phyloP scores from a whole-genome alignment of 2,797 vertebrate genomes.

The Hemitrygon akajei region DNA sequence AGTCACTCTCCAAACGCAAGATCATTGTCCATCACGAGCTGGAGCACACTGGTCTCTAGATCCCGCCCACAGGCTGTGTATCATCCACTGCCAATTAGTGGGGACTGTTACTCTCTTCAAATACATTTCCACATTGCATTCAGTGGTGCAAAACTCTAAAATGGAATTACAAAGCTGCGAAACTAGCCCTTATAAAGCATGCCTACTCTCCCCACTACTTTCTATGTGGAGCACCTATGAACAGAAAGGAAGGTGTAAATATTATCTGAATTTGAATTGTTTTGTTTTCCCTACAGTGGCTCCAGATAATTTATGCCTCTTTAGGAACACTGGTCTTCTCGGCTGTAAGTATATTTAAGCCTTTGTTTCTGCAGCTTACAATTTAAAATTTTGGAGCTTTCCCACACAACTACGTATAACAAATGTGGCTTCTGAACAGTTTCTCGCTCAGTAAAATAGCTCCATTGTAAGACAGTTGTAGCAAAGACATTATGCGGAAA shows the following conservation, averaged over 20 bases:
- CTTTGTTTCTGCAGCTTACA: not conserved
- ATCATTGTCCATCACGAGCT: not conserved
- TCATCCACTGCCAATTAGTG: not conserved
- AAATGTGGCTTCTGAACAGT: not conserved
- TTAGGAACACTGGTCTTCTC: conserved; percentile 69
- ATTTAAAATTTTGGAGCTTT: not conserved
- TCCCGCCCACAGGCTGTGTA: no score
- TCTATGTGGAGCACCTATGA: not conserved
- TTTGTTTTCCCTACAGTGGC: conserved; percentile 53
- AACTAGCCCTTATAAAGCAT: not conserved
- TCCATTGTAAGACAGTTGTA: not conserved
- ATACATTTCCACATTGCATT: not conserved
- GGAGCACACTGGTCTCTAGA: not conserved
- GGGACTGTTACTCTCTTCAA: not conserved
- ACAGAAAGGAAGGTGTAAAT: not conserved
- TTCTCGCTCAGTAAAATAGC: not conserved
- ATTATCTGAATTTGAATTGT: conserved; percentile 15
- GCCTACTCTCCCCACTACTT: not conserved
- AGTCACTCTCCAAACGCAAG: not conserved
- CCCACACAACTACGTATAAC: not conserved
- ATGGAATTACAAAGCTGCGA: not conserved
- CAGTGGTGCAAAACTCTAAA: not conserved
- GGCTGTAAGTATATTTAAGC: conserved; percentile 56
- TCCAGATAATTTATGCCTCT: conserved; percentile 62
- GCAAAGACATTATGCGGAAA: not conserved